Percentiles rank a stretch among this genome's conserved stretches.
Conservation (phyloP, 2,113 vertebrate species). For the Pituophis catenifer region DNA sequence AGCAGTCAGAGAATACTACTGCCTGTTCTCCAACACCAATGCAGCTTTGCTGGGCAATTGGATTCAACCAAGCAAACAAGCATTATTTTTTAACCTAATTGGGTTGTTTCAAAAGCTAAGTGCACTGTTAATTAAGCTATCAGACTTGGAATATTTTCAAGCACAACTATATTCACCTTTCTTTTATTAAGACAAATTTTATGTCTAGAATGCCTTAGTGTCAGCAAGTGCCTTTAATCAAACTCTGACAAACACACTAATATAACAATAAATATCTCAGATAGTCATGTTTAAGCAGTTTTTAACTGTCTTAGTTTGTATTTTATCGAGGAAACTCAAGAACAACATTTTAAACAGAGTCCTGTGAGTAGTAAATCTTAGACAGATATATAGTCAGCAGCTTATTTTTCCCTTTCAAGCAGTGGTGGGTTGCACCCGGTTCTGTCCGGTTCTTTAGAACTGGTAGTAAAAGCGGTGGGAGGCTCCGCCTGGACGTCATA, state of each 20-base stretch:
- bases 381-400: neutral
- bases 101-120: neutral
- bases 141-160: neutral
- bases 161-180: neutral
- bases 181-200: neutral
- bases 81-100: neutral
- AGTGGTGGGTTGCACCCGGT: too few relatives aligned
- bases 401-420: neutral
- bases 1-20: neutral
- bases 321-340: neutral
- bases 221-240: neutral
- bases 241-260: neutral
- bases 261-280: slow-evolving; percentile 3
- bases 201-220: neutral
- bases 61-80: neutral
- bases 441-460: too few relatives aligned
- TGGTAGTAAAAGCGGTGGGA: too few relatives aligned
- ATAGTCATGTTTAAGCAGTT: neutral
- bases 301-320: slow-evolving; percentile 5
- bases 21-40: neutral
- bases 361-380: neutral
- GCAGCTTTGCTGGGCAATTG: neutral
- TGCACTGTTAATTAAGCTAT: neutral
- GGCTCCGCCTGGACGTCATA: too few relatives aligned
- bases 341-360: neutral